Evolutionary conservation across 2,888 invertebrate genomes (phyloP).

Genomic region (Mesochorus sp.): DNA sequence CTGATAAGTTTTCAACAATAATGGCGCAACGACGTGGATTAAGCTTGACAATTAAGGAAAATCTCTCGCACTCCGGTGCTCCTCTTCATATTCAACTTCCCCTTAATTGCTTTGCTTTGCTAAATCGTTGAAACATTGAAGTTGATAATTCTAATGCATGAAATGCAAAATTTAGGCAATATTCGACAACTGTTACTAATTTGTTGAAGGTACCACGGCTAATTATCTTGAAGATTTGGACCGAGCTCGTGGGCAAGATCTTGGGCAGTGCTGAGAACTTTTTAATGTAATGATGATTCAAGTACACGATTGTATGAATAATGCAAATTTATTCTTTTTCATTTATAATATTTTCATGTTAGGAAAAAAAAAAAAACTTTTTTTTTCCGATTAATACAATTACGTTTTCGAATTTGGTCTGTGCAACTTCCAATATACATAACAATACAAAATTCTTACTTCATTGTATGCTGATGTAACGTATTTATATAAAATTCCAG

Average conservation of each 20-base stretch:
- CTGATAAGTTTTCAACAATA: slow-evolving; percentile 45
- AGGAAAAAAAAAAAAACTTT: too few species aligned
- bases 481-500: neutral
- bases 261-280: too few species aligned
- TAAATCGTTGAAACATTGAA: neutral
- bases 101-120: slow-evolving; percentile 15
- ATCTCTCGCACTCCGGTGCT: slow-evolving; percentile 2
- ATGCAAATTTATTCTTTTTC: too few species aligned
- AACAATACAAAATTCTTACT: neutral
- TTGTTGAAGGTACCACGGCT: too few species aligned
- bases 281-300: too few species aligned
- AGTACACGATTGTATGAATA: too few species aligned
- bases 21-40: slow-evolving; percentile 46
- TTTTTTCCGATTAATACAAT: neutral
- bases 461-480: neutral
- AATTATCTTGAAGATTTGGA: too few species aligned
- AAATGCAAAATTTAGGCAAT: neutral
- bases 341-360: too few species aligned
- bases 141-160: slow-evolving; percentile 10
- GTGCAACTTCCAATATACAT: neutral
- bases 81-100: neutral
- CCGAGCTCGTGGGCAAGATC: too few species aligned
- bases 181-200: neutral
- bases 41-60: slow-evolving; percentile 45
- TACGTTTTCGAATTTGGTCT: neutral